Evolutionary conservation across 2,113 vertebrate species (phyloP).

Genomic region (Tachysurus fulvidraco): DNA sequence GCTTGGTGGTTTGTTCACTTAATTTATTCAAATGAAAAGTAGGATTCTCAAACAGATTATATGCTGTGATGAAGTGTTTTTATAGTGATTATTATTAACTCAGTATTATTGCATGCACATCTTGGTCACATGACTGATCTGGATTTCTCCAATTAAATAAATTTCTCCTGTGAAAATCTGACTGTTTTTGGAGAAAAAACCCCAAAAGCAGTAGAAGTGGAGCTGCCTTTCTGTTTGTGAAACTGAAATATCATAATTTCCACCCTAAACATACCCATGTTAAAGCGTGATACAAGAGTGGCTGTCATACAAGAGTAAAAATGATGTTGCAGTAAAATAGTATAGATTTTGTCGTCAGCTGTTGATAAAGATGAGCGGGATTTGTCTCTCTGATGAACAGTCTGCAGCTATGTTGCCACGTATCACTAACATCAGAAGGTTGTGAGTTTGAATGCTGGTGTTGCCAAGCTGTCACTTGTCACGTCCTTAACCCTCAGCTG

Average conservation of each 20-base stretch:
- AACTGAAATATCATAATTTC: not conserved
- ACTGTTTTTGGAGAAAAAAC: no score
- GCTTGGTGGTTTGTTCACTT: not conserved
- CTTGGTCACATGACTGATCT: not conserved
- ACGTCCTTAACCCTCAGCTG: not conserved
- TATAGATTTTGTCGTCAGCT: not conserved
- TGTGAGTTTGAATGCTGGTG: not conserved
- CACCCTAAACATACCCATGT: not conserved
- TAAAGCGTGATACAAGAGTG: not conserved
- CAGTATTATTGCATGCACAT: not conserved
- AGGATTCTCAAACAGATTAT: no score
- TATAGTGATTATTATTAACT: not conserved
- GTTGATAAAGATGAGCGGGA: not conserved
- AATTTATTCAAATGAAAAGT: not conserved
- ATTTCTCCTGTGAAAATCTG: no score
- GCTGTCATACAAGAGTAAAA: not conserved
- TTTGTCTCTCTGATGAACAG: not conserved
- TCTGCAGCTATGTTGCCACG: not conserved
- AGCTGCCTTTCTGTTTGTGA: not conserved
- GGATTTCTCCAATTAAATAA: not conserved
- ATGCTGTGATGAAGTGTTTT: not conserved
- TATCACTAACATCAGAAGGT: not conserved
- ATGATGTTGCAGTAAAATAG: not conserved
- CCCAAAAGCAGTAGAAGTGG: no score
- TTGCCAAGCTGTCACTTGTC: not conserved